Percentiles rank a stretch among this genome's conserved stretches.
These are phyloP conservation scores for Bufotes viridis DNA, from an alignment of 2,797 vertebrate species.

Conservation along the genomic window DNA sequence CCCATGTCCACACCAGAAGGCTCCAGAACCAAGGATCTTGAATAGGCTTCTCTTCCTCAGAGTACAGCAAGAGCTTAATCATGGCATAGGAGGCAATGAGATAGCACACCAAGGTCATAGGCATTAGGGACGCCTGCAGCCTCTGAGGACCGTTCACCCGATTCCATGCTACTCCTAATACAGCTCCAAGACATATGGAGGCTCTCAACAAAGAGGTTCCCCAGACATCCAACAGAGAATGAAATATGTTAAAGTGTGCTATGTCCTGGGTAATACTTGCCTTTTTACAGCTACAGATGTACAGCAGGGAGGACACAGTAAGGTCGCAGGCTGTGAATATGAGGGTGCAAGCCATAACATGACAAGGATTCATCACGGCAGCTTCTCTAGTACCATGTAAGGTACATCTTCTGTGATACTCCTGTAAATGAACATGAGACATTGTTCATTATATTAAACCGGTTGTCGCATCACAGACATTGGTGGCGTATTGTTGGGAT, in stretches of 20 bases:
- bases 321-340: slow-evolving; percentile 77
- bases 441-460: not conserved
- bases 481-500: no score
- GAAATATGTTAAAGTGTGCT: slow-evolving; percentile 81
- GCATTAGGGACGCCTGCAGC: slow-evolving; percentile 71
- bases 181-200: slow-evolving; percentile 84
- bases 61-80: slow-evolving; percentile 89
- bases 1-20: slow-evolving; percentile 87
- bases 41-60: slow-evolving; percentile 78
- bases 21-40: slow-evolving; percentile 85
- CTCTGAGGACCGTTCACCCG: slow-evolving; percentile 79
- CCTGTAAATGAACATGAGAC: slow-evolving; percentile 36
- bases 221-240: slow-evolving; percentile 88
- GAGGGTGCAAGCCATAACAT: slow-evolving; percentile 74
- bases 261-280: slow-evolving; percentile 77
- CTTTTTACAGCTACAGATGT: slow-evolving; percentile 74
- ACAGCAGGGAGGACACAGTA: slow-evolving; percentile 83
- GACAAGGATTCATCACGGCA: slow-evolving; percentile 78
- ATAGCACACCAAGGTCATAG: slow-evolving; percentile 79
- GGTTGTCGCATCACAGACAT: no score
- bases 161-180: slow-evolving; percentile 85
- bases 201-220: slow-evolving; percentile 80
- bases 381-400: not conserved
- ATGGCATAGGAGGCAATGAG: slow-evolving; percentile 80
- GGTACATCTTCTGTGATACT: not conserved